Evolutionary conservation across 2,113 vertebrate species (phyloP).

Genomic region (Rhinopomastus cyanomelas): DNA sequence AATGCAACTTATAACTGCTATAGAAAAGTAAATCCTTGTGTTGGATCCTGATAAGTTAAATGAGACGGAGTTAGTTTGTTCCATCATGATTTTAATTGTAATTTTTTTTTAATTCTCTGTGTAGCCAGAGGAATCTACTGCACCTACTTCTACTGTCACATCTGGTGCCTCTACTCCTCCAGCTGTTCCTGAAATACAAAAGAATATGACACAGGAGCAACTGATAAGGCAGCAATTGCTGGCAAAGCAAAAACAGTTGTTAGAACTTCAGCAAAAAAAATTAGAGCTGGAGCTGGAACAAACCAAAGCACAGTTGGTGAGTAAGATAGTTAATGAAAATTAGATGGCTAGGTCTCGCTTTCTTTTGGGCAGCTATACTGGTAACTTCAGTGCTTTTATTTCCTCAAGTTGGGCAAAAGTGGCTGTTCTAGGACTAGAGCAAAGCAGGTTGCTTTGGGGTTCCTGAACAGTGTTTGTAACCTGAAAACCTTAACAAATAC

Average conservation of each 20-base stretch:
- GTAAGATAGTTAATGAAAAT: conserved; percentile 50
- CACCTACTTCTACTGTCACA: conserved; percentile 75
- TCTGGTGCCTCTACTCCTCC: conserved; percentile 72
- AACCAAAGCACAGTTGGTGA: conserved; percentile 97
- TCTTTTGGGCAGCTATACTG: not conserved
- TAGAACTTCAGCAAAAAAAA: conserved; percentile 99
- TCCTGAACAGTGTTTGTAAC: not conserved
- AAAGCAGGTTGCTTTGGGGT: not conserved
- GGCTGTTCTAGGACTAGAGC: not conserved
- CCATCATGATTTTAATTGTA: not conserved
- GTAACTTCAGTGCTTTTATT: not conserved
- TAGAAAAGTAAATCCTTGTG: not conserved
- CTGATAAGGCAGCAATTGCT: conserved; percentile 94
- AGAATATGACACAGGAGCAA: conserved; percentile 94
- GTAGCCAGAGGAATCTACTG: conserved; percentile 85
- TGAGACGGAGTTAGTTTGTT: not conserved
- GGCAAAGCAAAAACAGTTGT: conserved; percentile 96
- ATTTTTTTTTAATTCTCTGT: conserved; percentile 56
- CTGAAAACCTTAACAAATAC: not conserved
- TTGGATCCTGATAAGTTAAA: not conserved
- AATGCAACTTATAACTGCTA: not conserved
- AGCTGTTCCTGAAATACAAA: conserved; percentile 79
- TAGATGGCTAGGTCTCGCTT: not conserved
- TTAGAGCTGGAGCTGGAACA: conserved; percentile 98
- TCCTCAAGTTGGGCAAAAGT: not conserved